Base-by-base conservation (phyloP, 1,140 invertebrate species). In the Oryctes rhinoceros region DNA sequence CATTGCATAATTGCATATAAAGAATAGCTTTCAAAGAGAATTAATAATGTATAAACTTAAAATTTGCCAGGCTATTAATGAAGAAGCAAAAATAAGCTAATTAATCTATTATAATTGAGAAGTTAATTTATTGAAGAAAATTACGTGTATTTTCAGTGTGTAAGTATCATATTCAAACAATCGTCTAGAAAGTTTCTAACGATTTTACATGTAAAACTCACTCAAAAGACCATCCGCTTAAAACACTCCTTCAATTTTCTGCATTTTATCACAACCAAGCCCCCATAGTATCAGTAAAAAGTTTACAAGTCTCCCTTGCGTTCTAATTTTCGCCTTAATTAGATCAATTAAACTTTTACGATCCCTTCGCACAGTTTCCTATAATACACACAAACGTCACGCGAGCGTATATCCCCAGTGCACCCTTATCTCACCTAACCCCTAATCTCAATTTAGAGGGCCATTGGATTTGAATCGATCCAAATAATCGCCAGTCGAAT, bases 271-370 rank as follows among this genome's bases (percentile, higher is more conserved):
- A 15, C 53, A 59, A 15, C 13, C 53, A 18, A 59, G 15, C 53
- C 53, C 48, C 53, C 53, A 59, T 18, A n/a, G 6, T 59, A 59
- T 59, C 53, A 15, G 18, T 18, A 59, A 59, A 59, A 59, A 59
- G 53, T 59, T 59, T 59, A 59, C 53, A 59, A n/a, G 53, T 59
- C 18, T 10, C n/a, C 53, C 53, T 59, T 3, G 13, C 15, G 53
- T 59, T 59, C 53, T 59, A 59, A 59, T 59, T 59, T n/a, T 59
- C 53, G 1, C 53, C 18, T 59, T 59, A 59, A 59, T 59, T 59
- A 59, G 53, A 18, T 18, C 53, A 59, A 59, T 59, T 59, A 59
- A 59, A 59, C 53, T 59, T 59, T 59, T 59, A 59, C 53, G 53
- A 59, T 59, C 53, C 53, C 53, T 18, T 59, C 6, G 53, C 53